phyloP scores from a whole-genome alignment of 23 tunicate genomes.

The Trididemnum miniatum region DNA sequence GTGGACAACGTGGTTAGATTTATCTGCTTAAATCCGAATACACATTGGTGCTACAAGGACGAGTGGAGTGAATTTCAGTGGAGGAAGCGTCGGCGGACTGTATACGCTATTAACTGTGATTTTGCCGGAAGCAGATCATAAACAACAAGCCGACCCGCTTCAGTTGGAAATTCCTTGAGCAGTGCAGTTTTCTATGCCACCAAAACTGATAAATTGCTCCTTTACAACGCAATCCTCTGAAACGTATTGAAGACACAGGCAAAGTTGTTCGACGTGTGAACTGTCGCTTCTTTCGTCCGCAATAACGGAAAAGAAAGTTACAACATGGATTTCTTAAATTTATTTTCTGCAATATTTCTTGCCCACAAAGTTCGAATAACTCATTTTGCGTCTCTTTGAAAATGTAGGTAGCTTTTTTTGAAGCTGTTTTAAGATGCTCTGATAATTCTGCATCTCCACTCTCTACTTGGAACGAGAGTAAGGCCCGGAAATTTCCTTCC shows the following conservation, averaged over 20 bases:
- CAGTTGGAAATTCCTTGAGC: not conserved
- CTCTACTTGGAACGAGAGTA: not conserved
- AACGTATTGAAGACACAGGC: not conserved
- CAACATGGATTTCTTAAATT: not conserved
- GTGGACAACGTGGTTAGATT: no score
- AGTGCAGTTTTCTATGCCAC: not conserved
- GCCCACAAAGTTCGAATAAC: not conserved
- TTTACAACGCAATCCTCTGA: not conserved
- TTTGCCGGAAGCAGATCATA: no score
- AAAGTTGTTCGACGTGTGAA: not conserved
- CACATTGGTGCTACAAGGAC: no score
- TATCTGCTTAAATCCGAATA: no score
- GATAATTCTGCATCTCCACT: not conserved
- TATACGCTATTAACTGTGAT: no score
- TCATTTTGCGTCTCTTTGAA: not conserved
- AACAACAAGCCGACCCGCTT: no score
- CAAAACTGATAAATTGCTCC: not conserved
- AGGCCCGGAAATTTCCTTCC: not conserved
- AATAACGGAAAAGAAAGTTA: not conserved
- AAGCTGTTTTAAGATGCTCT: not conserved
- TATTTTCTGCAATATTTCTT: not conserved
- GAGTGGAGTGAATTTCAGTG: no score
- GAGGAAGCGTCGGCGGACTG: no score
- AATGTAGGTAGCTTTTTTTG: not conserved
- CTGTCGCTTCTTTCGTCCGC: not conserved